Conservation (phyloP, 1,140 invertebrate species). For the Scaptomyza hsui region DNA sequence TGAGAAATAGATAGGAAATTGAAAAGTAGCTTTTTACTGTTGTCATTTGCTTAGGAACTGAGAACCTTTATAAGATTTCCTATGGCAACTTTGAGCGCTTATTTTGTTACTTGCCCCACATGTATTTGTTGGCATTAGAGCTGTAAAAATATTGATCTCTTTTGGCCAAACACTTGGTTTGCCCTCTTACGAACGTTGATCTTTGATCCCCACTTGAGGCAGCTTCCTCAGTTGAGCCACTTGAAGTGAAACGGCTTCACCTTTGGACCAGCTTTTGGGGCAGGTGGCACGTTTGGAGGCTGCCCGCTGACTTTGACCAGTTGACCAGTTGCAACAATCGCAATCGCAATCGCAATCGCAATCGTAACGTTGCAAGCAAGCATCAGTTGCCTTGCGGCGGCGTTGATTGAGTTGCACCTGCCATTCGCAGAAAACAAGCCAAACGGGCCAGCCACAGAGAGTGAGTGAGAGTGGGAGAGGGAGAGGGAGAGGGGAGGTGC, state of each 20-base stretch:
- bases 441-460: slow-evolving; percentile 23
- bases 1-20: too few species aligned
- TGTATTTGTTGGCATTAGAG: slow-evolving; percentile 17
- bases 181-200: slow-evolving; percentile 59
- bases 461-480: too few species aligned
- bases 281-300: slow-evolving; percentile 37
- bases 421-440: slow-evolving; percentile 79
- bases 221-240: slow-evolving; percentile 66
- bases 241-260: slow-evolving; percentile 22
- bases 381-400: slow-evolving; percentile 8
- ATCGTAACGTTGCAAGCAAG: not conserved
- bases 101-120: too few species aligned
- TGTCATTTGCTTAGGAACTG: too few species aligned
- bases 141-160: slow-evolving; percentile 24
- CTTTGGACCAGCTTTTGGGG: slow-evolving; percentile 54
- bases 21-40: too few species aligned
- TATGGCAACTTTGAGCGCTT: too few species aligned
- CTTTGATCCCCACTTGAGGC: slow-evolving; percentile 67
- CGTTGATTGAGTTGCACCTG: slow-evolving; percentile 81
- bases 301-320: too few species aligned
- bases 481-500: too few species aligned
- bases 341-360: not conserved
- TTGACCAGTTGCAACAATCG: slow-evolving; percentile 27
- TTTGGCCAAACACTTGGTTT: slow-evolving; percentile 23
- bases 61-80: too few species aligned